These are phyloP conservation scores for Steinernema carpocapsae DNA, from an alignment of 2,888 invertebrate species.

Conservation along the genomic window DNA sequence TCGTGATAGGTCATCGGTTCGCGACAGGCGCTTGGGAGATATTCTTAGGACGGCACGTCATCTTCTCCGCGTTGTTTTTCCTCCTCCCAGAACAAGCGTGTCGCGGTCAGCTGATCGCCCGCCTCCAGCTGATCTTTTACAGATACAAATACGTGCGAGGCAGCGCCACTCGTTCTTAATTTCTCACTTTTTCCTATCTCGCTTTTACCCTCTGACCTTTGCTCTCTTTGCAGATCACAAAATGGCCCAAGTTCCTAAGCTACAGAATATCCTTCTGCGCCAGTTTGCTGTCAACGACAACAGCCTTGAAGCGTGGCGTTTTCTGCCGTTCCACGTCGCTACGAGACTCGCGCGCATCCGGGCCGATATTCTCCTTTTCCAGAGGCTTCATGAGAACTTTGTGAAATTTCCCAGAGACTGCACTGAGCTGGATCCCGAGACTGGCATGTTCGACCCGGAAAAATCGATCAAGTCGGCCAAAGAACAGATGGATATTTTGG, in stretches of 20 bases:
- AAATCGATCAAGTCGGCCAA: constrained; percentile 25
- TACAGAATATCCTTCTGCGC: constrained; percentile 23
- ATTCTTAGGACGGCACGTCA: constrained; percentile 32
- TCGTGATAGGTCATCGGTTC: constrained; percentile 31
- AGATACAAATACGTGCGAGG: constrained; percentile 16
- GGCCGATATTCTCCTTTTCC: constrained; percentile 29
- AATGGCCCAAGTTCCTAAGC: constrained; percentile 17
- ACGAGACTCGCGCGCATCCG: constrained; percentile 20
- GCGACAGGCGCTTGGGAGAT: constrained; percentile 15
- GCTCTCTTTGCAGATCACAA: neutral
- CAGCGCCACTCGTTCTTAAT: neutral
- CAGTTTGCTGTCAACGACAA: constrained; percentile 26
- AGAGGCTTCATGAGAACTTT: constrained; percentile 20
- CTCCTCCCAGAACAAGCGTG: neutral
- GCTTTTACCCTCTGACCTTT: neutral
- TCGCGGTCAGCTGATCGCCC: constrained; percentile 33
- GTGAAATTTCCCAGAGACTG: constrained; percentile 1
- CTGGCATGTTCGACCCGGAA: constrained; percentile 15
- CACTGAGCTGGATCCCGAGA: constrained; percentile 10
- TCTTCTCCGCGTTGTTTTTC: constrained; percentile 4
- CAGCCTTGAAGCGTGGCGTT: constrained; percentile 15
- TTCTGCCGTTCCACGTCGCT: constrained; percentile 28
- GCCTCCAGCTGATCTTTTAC: constrained; percentile 23
- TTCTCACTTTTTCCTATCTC: neutral
- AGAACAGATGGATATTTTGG: constrained; percentile 24